Percentiles rank a stretch among this genome's conserved stretches.
These are phyloP conservation scores for Tribolium castaneum DNA, from an alignment of 1,140 invertebrate genomes.

Conservation along the genomic window DNA sequence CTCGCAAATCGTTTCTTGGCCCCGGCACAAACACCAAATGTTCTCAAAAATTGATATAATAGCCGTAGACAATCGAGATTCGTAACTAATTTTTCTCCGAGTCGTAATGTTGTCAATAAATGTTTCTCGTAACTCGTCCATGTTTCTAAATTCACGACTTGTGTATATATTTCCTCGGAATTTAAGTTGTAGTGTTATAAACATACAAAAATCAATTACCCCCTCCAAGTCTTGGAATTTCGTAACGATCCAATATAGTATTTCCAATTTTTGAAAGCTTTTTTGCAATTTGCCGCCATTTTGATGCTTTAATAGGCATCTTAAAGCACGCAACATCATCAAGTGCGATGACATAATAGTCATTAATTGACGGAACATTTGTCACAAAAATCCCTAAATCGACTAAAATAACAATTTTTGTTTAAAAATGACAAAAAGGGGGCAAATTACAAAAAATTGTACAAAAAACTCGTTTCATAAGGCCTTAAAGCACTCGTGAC, in stretches of 20 bases:
- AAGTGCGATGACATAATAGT: too few species aligned
- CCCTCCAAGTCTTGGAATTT: neutral
- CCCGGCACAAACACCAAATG: neutral
- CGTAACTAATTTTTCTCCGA: neutral
- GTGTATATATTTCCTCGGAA: conserved; percentile 12
- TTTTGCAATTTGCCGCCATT: too few species aligned
- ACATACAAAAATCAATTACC: conserved; percentile 5
- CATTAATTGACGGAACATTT: too few species aligned
- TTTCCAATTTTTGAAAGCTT: too few species aligned
- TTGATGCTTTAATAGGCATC: too few species aligned
- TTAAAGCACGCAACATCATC: too few species aligned
- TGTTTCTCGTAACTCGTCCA: neutral
- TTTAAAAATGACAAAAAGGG: too few species aligned
- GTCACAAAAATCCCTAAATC: too few species aligned
- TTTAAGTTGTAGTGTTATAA: conserved; percentile 13
- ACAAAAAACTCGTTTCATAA: too few species aligned
- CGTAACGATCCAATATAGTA: neutral
- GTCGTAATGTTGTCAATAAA: conserved; percentile 19
- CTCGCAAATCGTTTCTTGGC: conserved; percentile 11
- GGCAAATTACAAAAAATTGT: too few species aligned
- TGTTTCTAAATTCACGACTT: neutral
- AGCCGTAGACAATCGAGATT: neutral
- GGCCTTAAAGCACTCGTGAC: too few species aligned
- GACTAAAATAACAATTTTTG: too few species aligned
- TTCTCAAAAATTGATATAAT: neutral